Evolutionary conservation across 2,888 invertebrate genomes (phyloP).

Genomic region (Lepidonotus clava): DNA sequence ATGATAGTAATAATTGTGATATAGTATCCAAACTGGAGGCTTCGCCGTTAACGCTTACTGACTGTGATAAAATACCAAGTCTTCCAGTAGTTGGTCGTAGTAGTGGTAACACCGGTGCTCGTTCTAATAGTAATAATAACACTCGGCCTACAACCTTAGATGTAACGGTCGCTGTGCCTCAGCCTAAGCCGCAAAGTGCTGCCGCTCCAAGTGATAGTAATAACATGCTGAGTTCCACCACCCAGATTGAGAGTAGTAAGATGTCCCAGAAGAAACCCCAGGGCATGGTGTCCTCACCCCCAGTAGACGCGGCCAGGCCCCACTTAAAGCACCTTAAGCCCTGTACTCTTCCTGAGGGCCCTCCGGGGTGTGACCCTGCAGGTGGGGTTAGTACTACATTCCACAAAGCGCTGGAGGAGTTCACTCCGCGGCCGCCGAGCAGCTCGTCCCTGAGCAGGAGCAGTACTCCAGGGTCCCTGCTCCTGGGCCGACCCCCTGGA

Average conservation of each 20-base stretch:
- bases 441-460: neutral
- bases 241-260: too few relatives aligned
- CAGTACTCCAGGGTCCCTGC: neutral
- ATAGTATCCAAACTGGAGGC: neutral
- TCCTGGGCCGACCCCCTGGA: neutral
- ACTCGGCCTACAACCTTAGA: too few relatives aligned
- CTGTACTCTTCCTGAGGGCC: neutral
- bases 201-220: too few relatives aligned
- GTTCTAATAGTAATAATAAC: too few relatives aligned
- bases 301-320: too few relatives aligned
- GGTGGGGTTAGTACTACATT: neutral
- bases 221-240: too few relatives aligned
- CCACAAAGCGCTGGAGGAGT: neutral
- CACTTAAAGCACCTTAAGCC: too few relatives aligned
- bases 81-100: too few relatives aligned
- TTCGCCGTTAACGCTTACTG: neutral
- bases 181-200: too few relatives aligned
- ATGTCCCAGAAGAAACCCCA: too few relatives aligned
- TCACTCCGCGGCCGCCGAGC: neutral
- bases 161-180: too few relatives aligned
- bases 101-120: too few relatives aligned
- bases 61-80: constrained; percentile 13
- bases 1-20: constrained; percentile 37
- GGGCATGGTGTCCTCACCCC: neutral
- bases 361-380: constrained; percentile 10